Percentiles rank a stretch among this genome's conserved stretches.
These are phyloP conservation scores for Leucophora obtusa DNA, from an alignment of 2,888 invertebrate genomes.

Conservation along the genomic window DNA sequence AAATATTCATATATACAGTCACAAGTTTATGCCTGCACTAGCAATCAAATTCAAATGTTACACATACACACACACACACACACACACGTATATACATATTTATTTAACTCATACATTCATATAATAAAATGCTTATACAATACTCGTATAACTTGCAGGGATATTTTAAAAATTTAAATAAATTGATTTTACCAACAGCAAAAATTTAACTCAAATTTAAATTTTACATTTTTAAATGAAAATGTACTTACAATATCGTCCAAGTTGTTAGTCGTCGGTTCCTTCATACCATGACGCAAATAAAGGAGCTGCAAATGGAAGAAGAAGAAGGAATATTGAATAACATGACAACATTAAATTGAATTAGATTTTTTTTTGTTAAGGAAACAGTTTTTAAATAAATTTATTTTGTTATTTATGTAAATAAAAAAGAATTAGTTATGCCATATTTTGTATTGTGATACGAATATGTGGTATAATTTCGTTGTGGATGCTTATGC, in stretches of 20 bases:
- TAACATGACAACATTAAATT: slow-evolving; percentile 9
- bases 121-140: background rate
- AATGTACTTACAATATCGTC: slow-evolving; percentile 68
- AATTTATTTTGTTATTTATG: slow-evolving; percentile 1
- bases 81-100: background rate
- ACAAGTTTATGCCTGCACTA: too few species aligned
- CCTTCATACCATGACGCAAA: slow-evolving; percentile 69
- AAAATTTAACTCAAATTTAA: background rate
- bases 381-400: background rate
- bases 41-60: background rate
- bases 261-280: slow-evolving; percentile 68
- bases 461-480: too few species aligned
- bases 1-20: too few species aligned
- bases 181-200: background rate
- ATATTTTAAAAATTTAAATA: slow-evolving; percentile 5
- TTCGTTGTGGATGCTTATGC: background rate
- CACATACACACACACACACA: background rate
- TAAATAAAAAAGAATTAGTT: slow-evolving; percentile 2
- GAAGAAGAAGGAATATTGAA: slow-evolving; percentile 14
- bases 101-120: background rate
- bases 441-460: background rate
- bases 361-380: background rate
- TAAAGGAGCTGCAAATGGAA: slow-evolving; percentile 52
- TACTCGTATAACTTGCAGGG: background rate
- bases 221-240: background rate